Evolutionary conservation across 1,140 invertebrate genomes (phyloP).

Genomic region (Galleria mellonella): DNA sequence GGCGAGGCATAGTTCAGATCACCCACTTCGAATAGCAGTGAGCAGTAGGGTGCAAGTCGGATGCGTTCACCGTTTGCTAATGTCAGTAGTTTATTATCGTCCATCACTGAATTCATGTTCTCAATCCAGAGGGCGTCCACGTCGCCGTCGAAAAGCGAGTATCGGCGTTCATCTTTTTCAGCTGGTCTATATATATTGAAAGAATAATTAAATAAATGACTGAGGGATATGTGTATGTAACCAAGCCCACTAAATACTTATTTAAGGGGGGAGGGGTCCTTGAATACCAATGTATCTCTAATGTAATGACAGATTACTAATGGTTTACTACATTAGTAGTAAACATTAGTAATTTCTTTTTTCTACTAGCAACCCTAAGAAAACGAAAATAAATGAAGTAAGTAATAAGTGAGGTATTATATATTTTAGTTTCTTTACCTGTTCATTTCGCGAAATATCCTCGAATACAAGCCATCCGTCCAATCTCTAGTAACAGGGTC

Average conservation of each 20-base stretch:
- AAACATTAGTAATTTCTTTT: too few relatives aligned
- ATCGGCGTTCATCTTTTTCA: slow-evolving; percentile 81
- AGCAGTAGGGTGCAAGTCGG: slow-evolving; percentile 85
- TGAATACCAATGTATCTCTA: too few relatives aligned
- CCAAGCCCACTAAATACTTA: too few relatives aligned
- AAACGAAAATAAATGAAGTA: too few relatives aligned
- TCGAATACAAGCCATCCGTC: slow-evolving; percentile 93
- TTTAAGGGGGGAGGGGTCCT: too few relatives aligned
- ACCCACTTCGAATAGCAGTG: slow-evolving; percentile 91
- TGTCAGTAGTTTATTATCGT: slow-evolving; percentile 92
- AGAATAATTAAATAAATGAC: background rate
- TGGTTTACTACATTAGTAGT: too few relatives aligned
- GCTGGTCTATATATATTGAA: slow-evolving; percentile 34
- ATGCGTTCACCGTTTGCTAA: slow-evolving; percentile 94
- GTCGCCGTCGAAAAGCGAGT: slow-evolving; percentile 94
- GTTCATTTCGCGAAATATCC: slow-evolving; percentile 94
- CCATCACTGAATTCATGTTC: slow-evolving; percentile 98
- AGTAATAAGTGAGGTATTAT: too few relatives aligned
- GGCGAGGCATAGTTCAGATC: slow-evolving; percentile 93
- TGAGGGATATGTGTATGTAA: too few relatives aligned
- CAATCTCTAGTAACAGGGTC: slow-evolving; percentile 91
- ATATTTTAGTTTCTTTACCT: slow-evolving; percentile 70
- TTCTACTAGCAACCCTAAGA: too few relatives aligned
- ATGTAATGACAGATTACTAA: too few relatives aligned
- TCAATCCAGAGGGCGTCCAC: slow-evolving; percentile 96